Conservation (phyloP, 2,888 invertebrate genomes). For the Rhabditophanes sp. region DNA sequence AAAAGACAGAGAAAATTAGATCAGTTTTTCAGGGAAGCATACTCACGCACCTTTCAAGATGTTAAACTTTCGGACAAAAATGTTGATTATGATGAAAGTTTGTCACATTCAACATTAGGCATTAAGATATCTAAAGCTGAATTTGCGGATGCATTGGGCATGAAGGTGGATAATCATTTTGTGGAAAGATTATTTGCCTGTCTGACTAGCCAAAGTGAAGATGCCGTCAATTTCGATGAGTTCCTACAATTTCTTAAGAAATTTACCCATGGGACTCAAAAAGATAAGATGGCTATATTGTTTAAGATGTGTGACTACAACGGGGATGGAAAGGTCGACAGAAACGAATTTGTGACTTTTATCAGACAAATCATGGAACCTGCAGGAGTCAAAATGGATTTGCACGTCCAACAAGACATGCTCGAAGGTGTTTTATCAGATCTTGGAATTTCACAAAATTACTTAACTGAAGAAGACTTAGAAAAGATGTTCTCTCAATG, state of each 20-base stretch:
- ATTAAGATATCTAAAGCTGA: conserved; percentile 52
- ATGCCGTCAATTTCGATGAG: conserved; percentile 74
- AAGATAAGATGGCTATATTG: conserved; percentile 59
- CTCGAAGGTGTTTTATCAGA: conserved; percentile 18
- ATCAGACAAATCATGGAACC: conserved; percentile 48
- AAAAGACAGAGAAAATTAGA: conserved; percentile 76
- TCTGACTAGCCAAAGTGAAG: conserved; percentile 67
- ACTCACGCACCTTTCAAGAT: conserved; percentile 50
- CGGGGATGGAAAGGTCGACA: conserved; percentile 79
- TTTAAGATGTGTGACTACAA: conserved; percentile 96
- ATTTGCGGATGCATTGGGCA: conserved; percentile 82
- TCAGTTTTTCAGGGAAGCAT: conserved; percentile 84
- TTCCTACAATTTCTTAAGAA: conserved; percentile 63
- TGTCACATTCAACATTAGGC: conserved; percentile 7
- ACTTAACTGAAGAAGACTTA: conserved; percentile 35
- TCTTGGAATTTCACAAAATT: conserved; percentile 20
- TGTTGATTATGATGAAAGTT: background rate
- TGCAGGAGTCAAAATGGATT: conserved; percentile 35
- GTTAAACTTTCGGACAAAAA: conserved; percentile 1
- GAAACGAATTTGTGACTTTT: conserved; percentile 80
- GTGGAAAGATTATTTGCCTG: conserved; percentile 94
- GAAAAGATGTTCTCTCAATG: conserved; percentile 31
- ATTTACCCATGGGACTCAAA: conserved; percentile 21
- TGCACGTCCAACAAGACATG: conserved; percentile 14
- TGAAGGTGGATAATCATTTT: conserved; percentile 82